Conservation (phyloP, 2,113 vertebrate genomes). For the Larimichthys crocea region DNA sequence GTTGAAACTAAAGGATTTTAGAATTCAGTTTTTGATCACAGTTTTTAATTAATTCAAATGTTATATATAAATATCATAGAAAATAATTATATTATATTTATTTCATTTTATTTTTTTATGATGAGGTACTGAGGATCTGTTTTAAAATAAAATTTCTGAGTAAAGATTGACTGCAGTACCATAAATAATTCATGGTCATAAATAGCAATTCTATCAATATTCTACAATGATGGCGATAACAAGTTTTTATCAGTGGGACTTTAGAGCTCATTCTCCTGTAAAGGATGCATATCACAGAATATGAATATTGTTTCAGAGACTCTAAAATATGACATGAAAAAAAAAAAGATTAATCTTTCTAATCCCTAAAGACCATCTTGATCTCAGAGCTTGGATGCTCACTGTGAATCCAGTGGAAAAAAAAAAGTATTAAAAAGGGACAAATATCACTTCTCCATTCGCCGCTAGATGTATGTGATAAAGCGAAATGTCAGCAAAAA, state of each 20-base stretch:
- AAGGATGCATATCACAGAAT: conserved; percentile 61
- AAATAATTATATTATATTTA: not conserved
- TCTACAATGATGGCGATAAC: conserved; percentile 49
- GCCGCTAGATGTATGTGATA: conserved; percentile 95
- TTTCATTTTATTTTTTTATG: not conserved
- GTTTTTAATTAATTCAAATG: too few relatives aligned
- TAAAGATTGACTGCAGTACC: conserved; percentile 16
- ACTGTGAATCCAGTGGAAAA: conserved; percentile 75
- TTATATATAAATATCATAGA: not conserved
- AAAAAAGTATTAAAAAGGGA: conserved; percentile 78
- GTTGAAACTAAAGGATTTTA: not conserved
- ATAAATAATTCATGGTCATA: conserved; percentile 28
- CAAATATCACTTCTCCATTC: conserved; percentile 90
- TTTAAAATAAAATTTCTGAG: conserved; percentile 19
- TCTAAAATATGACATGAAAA: conserved; percentile 75
- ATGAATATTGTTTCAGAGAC: conserved; percentile 83
- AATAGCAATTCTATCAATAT: conserved; percentile 15
- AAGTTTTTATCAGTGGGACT: conserved; percentile 60
- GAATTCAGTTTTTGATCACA: not conserved
- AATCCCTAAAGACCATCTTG: conserved; percentile 85
- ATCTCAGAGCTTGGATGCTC: conserved; percentile 79
- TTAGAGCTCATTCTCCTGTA: conserved; percentile 40
- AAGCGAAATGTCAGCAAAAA: conserved; percentile 99
- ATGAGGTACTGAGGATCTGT: not conserved
- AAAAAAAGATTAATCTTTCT: conserved; percentile 79